Evolutionary conservation across 2,888 invertebrate genomes (phyloP).

Genomic region (Apeira syringaria): DNA sequence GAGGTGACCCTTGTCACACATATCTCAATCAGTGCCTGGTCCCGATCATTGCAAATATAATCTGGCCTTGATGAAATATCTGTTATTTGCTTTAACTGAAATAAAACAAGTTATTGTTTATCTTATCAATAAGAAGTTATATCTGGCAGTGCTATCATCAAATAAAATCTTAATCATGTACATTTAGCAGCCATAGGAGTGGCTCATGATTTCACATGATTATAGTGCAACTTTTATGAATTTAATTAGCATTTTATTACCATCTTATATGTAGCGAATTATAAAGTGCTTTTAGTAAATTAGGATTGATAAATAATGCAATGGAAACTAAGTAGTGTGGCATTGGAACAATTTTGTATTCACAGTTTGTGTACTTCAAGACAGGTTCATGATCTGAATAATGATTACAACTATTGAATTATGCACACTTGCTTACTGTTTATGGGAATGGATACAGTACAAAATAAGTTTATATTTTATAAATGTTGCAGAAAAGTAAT

Average conservation of each 20-base stretch:
- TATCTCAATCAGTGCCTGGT: conserved; percentile 97
- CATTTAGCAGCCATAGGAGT: conserved; percentile 18
- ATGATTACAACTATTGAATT: too few relatives aligned
- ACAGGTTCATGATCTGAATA: conserved; percentile 16
- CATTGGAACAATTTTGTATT: conserved; percentile 21
- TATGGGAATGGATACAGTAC: too few relatives aligned
- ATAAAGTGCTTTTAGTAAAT: conserved; percentile 3
- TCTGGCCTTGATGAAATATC: conserved; percentile 92
- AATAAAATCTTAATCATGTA: conserved; percentile 16
- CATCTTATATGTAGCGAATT: conserved; percentile 14
- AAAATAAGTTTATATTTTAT: too few relatives aligned
- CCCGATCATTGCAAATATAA: conserved; percentile 94
- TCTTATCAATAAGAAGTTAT: conserved; percentile 18
- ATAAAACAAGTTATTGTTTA: conserved; percentile 29
- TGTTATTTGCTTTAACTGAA: conserved; percentile 88
- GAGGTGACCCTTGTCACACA: conserved; percentile 95
- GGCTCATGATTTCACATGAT: conserved; percentile 12
- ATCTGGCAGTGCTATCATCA: conserved; percentile 22
- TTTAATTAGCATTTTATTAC: conserved; percentile 23
- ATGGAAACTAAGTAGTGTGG: neutral
- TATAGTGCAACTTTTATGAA: conserved; percentile 17
- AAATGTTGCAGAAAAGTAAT: too few relatives aligned
- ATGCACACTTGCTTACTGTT: too few relatives aligned
- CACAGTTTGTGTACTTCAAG: conserved; percentile 17
- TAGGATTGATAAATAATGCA: conserved; percentile 1